Conservation (phyloP, 2,888 invertebrate species). For the Chymomyza amoena region DNA sequence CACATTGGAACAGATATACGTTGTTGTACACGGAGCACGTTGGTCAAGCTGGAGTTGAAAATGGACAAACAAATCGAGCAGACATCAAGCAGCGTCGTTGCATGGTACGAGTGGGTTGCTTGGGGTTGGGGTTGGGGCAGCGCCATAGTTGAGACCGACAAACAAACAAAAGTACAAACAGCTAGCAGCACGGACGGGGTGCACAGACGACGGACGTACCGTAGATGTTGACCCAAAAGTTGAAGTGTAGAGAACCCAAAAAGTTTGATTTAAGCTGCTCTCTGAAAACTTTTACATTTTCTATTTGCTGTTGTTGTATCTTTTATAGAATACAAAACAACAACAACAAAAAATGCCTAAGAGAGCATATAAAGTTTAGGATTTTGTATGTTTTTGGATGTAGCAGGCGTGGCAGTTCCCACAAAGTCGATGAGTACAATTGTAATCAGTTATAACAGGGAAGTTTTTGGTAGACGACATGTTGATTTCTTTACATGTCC, state of each 20-base stretch:
- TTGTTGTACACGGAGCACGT: conserved; percentile 25
- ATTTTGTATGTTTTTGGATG: background rate
- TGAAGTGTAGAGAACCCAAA: conserved; percentile 65
- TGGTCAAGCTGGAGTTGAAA: conserved; percentile 62
- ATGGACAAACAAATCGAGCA: conserved; percentile 71
- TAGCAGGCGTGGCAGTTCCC: background rate
- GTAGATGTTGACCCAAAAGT: conserved; percentile 73
- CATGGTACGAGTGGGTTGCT: background rate
- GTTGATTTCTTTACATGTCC: background rate
- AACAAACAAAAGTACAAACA: conserved; percentile 2
- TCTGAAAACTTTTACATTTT: background rate
- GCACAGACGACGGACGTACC: no score
- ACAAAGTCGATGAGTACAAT: background rate
- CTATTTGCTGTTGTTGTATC: background rate
- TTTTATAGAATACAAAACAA: background rate
- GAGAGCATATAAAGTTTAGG: background rate
- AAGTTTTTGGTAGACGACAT: background rate
- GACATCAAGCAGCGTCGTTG: conserved; percentile 50
- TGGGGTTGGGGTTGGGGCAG: background rate
- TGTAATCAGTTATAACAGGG: background rate
- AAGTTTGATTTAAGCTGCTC: conserved; percentile 10
- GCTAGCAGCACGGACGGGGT: conserved; percentile 59
- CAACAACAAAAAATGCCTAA: background rate
- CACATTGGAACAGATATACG: background rate
- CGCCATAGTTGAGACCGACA: conserved; percentile 6